Evolutionary conservation across 2,888 invertebrate species (phyloP).

Genomic region (Zaprionus obscuricornis): DNA sequence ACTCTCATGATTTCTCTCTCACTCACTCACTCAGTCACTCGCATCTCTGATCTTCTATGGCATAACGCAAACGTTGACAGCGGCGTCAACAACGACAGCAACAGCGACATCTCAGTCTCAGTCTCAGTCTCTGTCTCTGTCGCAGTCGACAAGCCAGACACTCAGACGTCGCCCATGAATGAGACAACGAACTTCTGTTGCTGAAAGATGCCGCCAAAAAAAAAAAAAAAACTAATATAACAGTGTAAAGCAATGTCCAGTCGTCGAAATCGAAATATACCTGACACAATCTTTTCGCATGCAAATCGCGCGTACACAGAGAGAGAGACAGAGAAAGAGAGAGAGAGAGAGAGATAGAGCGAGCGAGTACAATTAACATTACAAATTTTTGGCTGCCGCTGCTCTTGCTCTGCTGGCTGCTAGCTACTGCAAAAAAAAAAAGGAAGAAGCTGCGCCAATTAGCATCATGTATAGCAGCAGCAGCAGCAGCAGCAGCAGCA

Average conservation of each 20-base stretch:
- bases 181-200: constrained; percentile 67
- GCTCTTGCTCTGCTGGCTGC: constrained; percentile 20
- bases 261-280: constrained; percentile 70
- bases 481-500: too few relatives aligned
- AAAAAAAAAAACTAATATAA: constrained; percentile 22
- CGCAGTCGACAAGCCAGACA: constrained; percentile 66
- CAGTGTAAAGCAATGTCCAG: constrained; percentile 39
- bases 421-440: constrained; percentile 55
- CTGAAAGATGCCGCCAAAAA: constrained; percentile 45
- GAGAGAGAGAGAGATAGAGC: constrained; percentile 6
- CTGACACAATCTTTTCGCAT: constrained; percentile 72
- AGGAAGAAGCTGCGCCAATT: constrained; percentile 61
- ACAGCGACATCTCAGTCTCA: constrained; percentile 10
- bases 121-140: constrained; percentile 19
- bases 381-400: constrained; percentile 58
- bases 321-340: constrained; percentile 8
- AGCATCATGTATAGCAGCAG: constrained; percentile 64
- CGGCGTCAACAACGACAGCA: too few relatives aligned
- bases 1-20: constrained; percentile 38
- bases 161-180: constrained; percentile 74
- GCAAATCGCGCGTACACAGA: constrained; percentile 53
- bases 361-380: constrained; percentile 63
- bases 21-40: constrained; percentile 30
- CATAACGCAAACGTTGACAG: too few relatives aligned
- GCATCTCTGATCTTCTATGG: constrained; percentile 40